phyloP scores from a whole-genome alignment of 92 coral and sea anemone genomes.

The Palythoa grandiflora region DNA sequence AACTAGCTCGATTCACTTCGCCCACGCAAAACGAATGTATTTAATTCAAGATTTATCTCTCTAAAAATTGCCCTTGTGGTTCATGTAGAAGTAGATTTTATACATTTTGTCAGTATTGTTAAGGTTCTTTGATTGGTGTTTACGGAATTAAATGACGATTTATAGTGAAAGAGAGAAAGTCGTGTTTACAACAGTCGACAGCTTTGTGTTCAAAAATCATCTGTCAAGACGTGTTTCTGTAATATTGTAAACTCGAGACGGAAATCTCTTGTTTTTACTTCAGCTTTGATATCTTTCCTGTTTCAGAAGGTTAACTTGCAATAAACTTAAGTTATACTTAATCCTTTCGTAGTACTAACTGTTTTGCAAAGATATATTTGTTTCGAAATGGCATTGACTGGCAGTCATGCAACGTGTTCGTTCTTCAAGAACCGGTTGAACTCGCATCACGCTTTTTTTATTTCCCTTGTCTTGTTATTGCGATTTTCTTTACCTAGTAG shows the following conservation, averaged over 20 bases:
- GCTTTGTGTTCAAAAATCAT: constrained; percentile 35
- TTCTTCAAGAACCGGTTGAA: background rate
- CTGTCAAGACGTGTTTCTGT: constrained; percentile 40
- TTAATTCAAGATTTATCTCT: constrained; percentile 21
- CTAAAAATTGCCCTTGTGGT: background rate
- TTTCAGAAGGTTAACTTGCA: background rate
- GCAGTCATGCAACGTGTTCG: constrained; percentile 37
- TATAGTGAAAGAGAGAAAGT: constrained; percentile 8
- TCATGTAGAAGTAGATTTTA: background rate
- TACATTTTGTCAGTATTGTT: background rate
- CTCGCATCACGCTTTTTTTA: constrained; percentile 14
- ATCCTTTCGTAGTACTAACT: background rate
- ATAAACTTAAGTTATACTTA: background rate
- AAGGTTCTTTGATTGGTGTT: background rate
- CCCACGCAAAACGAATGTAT: constrained; percentile 58
- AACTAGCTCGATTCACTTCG: constrained; percentile 38
- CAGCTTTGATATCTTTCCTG: background rate
- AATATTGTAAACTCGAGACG: constrained; percentile 12
- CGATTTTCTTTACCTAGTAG: background rate
- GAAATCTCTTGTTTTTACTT: background rate
- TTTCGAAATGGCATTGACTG: background rate
- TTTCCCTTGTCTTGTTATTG: background rate
- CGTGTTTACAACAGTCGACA: constrained; percentile 38
- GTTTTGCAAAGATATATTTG: constrained; percentile 1
- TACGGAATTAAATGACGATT: background rate